phyloP scores from a whole-genome alignment of 2,888 invertebrate species.

The Diarsia mendica region DNA sequence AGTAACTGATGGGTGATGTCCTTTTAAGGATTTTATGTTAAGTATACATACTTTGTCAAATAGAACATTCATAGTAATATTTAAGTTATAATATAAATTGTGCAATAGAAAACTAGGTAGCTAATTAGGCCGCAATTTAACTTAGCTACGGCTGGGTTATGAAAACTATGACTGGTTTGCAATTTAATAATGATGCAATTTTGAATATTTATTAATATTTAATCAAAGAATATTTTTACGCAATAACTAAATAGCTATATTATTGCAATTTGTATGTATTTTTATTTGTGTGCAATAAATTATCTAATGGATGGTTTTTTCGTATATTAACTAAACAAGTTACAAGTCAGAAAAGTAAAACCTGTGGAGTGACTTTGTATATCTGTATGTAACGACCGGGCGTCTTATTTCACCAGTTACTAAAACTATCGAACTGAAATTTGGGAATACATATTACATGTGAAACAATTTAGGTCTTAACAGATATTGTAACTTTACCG shows the following conservation, averaged over 20 bases:
- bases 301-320: neutral
- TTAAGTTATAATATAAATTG: slow-evolving; percentile 5
- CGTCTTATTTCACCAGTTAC: neutral
- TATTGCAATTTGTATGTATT: too few species aligned
- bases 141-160: neutral
- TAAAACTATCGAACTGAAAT: slow-evolving; percentile 1
- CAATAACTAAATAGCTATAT: neutral
- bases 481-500: neutral
- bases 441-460: neutral
- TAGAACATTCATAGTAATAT: slow-evolving; percentile 3
- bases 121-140: neutral
- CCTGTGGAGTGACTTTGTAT: neutral
- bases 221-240: neutral
- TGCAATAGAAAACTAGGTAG: neutral
- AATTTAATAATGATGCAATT: neutral
- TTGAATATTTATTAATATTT: neutral
- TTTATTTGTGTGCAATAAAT: too few species aligned
- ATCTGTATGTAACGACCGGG: too few species aligned
- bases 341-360: neutral
- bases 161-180: neutral
- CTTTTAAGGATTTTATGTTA: slow-evolving; percentile 3
- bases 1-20: neutral
- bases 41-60: neutral
- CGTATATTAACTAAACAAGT: neutral
- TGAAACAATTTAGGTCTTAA: neutral